These are phyloP conservation scores for Nothoprocta pentlandii DNA, from an alignment of 2,113 vertebrate species.

Conservation along the genomic window DNA sequence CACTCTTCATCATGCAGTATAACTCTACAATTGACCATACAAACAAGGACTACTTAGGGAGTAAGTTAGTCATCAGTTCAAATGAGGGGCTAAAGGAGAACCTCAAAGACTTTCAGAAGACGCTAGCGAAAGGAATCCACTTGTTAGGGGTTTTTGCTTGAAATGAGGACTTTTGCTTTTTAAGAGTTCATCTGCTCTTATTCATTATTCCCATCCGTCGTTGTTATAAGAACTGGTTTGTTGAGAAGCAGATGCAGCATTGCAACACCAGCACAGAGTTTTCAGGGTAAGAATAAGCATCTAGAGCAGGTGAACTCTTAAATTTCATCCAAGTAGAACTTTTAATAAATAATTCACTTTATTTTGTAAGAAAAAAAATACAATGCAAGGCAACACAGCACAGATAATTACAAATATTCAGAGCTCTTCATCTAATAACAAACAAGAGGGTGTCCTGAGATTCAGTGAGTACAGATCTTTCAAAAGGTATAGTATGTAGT, in stretches of 20 bases:
- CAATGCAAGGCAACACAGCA: conserved; percentile 64
- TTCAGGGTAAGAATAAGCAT: conserved; percentile 10
- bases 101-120: conserved; percentile 50
- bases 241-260: not conserved
- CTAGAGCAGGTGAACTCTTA: conserved; percentile 56
- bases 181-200: conserved; percentile 56
- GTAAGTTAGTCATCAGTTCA: not conserved
- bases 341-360: conserved; percentile 61
- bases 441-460: conserved; percentile 73
- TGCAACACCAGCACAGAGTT: conserved; percentile 16
- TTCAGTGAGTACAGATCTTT: conserved; percentile 67
- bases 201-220: not conserved
- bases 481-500: conserved; percentile 67
- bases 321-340: conserved; percentile 25
- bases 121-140: conserved; percentile 27
- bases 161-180: conserved; percentile 18
- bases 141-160: conserved; percentile 19
- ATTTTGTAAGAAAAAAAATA: conserved; percentile 59
- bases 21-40: not conserved
- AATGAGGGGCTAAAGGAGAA: conserved; percentile 24
- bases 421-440: conserved; percentile 68
- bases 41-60: not conserved
- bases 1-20: not conserved
- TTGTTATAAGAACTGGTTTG: not conserved
- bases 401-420: conserved; percentile 72